phyloP scores from a whole-genome alignment of 2,797 vertebrate genomes.

The Tapera naevia region DNA sequence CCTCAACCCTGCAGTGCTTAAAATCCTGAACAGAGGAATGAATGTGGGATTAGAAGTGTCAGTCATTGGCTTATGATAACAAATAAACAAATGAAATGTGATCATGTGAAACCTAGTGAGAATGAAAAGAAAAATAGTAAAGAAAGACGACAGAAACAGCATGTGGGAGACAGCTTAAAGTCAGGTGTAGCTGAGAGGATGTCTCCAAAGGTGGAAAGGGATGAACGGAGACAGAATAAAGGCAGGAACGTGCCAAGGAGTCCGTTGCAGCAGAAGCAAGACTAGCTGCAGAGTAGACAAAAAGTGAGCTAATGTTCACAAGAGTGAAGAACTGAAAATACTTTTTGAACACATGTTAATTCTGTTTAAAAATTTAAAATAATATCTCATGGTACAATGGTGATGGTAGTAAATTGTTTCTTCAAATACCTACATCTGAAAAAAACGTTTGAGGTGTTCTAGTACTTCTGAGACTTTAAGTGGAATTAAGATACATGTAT shows the following conservation, averaged over 20 bases:
- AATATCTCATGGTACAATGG: not conserved
- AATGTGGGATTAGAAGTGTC: not conserved
- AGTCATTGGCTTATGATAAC: not conserved
- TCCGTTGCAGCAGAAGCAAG: not conserved
- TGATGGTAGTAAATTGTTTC: conserved; percentile 10
- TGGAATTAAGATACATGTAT: not conserved
- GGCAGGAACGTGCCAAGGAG: not conserved
- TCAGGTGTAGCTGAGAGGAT: not conserved
- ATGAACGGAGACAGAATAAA: not conserved
- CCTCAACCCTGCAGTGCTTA: not conserved
- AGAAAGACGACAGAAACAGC: not conserved
- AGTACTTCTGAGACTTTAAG: not conserved
- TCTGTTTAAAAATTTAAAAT: conserved; percentile 17
- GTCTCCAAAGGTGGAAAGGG: not conserved
- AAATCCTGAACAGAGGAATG: not conserved
- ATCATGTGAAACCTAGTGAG: not conserved
- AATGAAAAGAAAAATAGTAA: not conserved
- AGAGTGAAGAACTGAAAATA: conserved; percentile 15
- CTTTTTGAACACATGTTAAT: not conserved
- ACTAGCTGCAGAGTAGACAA: not conserved
- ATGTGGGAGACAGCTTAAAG: not conserved
- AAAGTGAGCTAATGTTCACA: not conserved
- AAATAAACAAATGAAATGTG: not conserved
- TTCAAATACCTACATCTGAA: conserved; percentile 25
- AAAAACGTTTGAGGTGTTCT: not conserved